These are phyloP conservation scores for Numenius arquata DNA, from an alignment of 2,113 vertebrate genomes.

Conservation along the genomic window DNA sequence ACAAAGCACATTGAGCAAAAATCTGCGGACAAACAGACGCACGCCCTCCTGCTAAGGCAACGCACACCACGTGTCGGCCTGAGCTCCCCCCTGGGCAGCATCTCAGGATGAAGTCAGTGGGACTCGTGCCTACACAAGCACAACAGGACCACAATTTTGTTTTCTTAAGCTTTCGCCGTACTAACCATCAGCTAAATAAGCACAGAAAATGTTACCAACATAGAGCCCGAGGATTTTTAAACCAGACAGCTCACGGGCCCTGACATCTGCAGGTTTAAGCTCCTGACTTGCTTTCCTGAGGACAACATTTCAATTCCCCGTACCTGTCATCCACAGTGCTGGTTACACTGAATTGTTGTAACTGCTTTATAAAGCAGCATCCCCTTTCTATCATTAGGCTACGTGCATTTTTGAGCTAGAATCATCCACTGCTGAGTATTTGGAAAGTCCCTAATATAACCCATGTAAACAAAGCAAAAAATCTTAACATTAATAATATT, in stretches of 20 bases:
- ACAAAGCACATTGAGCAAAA: background rate
- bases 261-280: background rate
- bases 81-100: background rate
- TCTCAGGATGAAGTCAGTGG: conserved; percentile 15
- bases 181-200: background rate
- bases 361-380: background rate
- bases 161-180: background rate
- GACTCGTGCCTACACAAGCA: conserved; percentile 17
- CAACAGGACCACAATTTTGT: background rate
- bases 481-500: background rate
- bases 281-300: background rate
- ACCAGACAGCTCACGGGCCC: background rate
- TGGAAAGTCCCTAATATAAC: background rate
- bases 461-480: background rate
- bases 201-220: background rate
- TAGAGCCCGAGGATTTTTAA: background rate
- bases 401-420: background rate
- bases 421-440: background rate
- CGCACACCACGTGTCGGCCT: background rate
- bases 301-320: background rate
- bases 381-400: background rate
- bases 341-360: background rate
- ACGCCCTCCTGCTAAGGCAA: background rate
- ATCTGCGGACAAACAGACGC: background rate
- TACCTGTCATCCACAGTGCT: background rate